Evolutionary conservation across 2,888 invertebrate species (phyloP).

Genomic region (Eudasyphora cyanicolor): DNA sequence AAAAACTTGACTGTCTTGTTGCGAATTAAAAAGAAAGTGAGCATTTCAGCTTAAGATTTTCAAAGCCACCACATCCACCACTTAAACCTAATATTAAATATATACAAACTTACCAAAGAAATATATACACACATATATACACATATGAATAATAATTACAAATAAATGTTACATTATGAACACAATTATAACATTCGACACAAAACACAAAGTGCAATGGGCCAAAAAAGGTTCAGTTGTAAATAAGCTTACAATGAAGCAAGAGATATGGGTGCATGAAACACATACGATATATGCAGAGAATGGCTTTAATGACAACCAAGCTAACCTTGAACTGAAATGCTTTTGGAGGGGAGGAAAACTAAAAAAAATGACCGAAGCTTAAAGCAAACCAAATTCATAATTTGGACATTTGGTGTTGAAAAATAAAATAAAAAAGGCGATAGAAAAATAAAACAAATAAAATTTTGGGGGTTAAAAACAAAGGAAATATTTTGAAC

Average conservation of each 20-base stretch:
- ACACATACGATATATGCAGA: neutral
- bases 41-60: constrained; percentile 61
- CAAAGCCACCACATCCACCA: constrained; percentile 27
- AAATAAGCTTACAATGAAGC: neutral
- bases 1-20: neutral
- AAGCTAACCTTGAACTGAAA: constrained; percentile 60
- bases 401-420: constrained; percentile 12
- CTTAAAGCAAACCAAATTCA: constrained; percentile 43
- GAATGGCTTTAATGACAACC: constrained; percentile 31
- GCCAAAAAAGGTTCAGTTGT: constrained; percentile 24
- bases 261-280: neutral
- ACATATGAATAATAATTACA: constrained; percentile 12
- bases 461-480: constrained; percentile 67
- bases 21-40: neutral
- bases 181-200: constrained; percentile 29
- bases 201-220: constrained; percentile 29
- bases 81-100: neutral
- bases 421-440: constrained; percentile 35
- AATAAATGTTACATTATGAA: constrained; percentile 33
- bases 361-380: constrained; percentile 58
- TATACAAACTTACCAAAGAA: neutral
- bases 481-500: constrained; percentile 69
- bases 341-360: constrained; percentile 29
- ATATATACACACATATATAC: constrained; percentile 38
- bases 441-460: constrained; percentile 60